Conservation (phyloP, 2,113 vertebrate species). For the Gymnorhina tibicen region DNA sequence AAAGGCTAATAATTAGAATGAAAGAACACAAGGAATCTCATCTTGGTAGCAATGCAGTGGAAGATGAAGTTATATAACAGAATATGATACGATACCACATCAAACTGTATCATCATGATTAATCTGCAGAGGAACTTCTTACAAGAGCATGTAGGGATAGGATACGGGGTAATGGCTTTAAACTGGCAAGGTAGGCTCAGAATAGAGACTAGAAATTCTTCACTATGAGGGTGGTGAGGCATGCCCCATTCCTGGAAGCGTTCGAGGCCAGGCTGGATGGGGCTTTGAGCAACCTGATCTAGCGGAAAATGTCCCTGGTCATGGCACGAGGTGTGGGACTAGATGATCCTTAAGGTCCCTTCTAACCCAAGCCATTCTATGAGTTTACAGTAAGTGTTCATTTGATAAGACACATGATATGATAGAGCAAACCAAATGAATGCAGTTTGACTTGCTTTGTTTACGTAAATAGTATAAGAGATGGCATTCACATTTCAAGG, state of each 20-base stretch:
- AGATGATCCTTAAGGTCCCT: background rate
- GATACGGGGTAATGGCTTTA: background rate
- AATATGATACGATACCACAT: background rate
- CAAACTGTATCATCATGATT: background rate
- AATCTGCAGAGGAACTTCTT: background rate
- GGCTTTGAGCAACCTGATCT: background rate
- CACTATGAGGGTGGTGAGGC: background rate
- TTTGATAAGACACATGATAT: background rate
- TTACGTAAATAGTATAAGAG: background rate
- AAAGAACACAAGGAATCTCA: background rate
- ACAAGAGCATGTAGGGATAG: background rate
- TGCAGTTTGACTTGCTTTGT: background rate
- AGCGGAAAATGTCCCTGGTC: background rate
- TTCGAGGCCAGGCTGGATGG: background rate
- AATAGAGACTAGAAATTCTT: background rate
- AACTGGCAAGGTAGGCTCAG: background rate
- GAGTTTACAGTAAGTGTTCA: background rate
- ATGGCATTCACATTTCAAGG: background rate
- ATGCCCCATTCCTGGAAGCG: fast-evolving
- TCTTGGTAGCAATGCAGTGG: background rate
- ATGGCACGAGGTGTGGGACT: background rate
- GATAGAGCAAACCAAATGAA: background rate
- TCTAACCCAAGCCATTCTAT: background rate
- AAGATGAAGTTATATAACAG: background rate
- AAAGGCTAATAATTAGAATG: background rate